Evolutionary conservation across 2,113 vertebrate species (phyloP).

Genomic region (Scomber scombrus): DNA sequence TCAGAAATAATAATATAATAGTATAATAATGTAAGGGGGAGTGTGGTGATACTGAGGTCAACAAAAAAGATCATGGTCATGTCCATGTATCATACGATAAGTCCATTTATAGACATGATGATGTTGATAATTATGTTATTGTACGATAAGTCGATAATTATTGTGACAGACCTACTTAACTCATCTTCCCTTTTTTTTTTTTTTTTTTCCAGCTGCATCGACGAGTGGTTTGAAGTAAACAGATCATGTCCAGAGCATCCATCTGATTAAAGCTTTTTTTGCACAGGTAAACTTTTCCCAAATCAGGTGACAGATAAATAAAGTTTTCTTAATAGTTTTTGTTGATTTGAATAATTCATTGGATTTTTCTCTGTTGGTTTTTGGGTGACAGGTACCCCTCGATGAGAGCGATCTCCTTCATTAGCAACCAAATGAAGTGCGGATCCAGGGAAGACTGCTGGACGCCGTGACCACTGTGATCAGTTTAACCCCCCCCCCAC

Average conservation of each 20-base stretch:
- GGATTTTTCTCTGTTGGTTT: background rate
- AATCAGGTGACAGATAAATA: background rate
- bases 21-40: no score
- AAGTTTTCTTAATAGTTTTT: no score
- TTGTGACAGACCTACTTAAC: background rate
- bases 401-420: conserved; percentile 26
- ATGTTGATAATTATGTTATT: no score
- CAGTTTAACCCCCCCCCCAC: background rate
- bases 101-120: no score
- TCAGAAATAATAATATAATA: no score
- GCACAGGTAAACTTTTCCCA: conserved; percentile 73
- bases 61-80: no score
- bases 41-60: no score
- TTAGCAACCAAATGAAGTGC: background rate
- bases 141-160: no score
- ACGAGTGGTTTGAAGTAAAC: conserved; percentile 98
- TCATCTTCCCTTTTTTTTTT: background rate
- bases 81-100: no score
- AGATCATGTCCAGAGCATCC: conserved; percentile 97
- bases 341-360: background rate
- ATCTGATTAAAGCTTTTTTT: conserved; percentile 89
- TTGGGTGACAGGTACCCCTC: conserved; percentile 53
- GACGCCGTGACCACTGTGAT: conserved; percentile 76
- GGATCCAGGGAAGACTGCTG: conserved; percentile 58
- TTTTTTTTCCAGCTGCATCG: conserved; percentile 89